phyloP scores from a whole-genome alignment of 2,113 vertebrate species.

The Oceanites oceanicus region DNA sequence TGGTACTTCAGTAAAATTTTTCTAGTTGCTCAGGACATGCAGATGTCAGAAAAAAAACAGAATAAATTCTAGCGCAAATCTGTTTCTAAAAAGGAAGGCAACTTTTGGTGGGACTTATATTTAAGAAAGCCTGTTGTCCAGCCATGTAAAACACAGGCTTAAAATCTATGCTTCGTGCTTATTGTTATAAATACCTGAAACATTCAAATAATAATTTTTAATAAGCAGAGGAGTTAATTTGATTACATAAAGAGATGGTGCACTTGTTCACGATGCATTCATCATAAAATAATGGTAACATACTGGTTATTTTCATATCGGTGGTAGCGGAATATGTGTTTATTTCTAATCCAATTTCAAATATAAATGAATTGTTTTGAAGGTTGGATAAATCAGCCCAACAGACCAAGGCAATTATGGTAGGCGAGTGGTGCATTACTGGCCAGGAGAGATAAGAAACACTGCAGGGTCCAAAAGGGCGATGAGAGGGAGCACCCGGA shows the following conservation, averaged over 20 bases:
- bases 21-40: neutral
- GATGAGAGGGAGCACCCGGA: neutral
- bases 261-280: neutral
- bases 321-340: neutral
- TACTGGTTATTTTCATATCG: neutral
- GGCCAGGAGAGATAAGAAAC: slow-evolving; percentile 28
- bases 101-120: neutral
- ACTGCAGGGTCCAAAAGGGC: neutral
- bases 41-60: neutral
- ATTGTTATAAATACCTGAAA: neutral
- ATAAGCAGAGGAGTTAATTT: neutral
- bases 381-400: slow-evolving; percentile 12
- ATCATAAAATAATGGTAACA: neutral
- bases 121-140: neutral
- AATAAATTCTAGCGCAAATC: neutral
- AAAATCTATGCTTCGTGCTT: neutral
- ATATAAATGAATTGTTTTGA: slow-evolving; percentile 40
- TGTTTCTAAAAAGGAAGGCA: neutral
- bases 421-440: neutral
- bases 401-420: neutral
- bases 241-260: neutral
- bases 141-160: neutral
- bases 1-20: neutral
- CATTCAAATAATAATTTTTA: neutral
- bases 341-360: slow-evolving; percentile 27